Evolutionary conservation across 1,140 invertebrate genomes (phyloP), one percentile per base, ranked within the genome.

Genomic region (Vollenhovia emeryi): DNA sequence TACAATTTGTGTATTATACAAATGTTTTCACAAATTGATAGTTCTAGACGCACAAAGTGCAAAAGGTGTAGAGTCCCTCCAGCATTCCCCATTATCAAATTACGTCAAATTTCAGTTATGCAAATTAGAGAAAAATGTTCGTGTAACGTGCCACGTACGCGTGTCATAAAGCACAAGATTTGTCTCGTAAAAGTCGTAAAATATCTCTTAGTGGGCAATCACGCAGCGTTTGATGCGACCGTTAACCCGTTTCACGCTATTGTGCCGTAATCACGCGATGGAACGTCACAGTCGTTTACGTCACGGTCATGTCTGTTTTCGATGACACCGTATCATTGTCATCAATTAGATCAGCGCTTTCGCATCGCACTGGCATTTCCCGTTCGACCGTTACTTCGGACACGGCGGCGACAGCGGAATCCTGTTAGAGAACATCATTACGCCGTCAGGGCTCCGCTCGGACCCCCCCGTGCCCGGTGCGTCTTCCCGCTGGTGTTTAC

Each of bases 391-490:
- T 82, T 73, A 82, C 36, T 40, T 52, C 36, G 36, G 40, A 73
- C 52, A 50, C 30, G 7, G 36, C 66, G 50, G 78, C 52, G 66
- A 73, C 66, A 59, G 30, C 15, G 57, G 62, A 62, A 89, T 82
- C 52, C 66, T 87, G 86, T 89, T 89, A 82, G 84, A 45, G 71
- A 80, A 86, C 86, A 60, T 83, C 80, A 60, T 89, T 89, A 90
- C 68, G 48, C 74, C 68, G 85, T 86, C 75, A 82, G 30, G 43
- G 75, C 62, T 79, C 50, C 15, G 45, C 9, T 24, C 27, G 3
- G 15, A 24, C 13, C 52, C 45, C 57, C 59, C 3, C 43, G 66
- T 21, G 69, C 21, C 9, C 52, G n/a, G 71, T 66, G 62, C 21
- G 36, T 48, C 60, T 66, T 66, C 64, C 33, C 75, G 64, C 89